Conservation (phyloP, 2,888 invertebrate species). For the Microctonus brassicae region DNA sequence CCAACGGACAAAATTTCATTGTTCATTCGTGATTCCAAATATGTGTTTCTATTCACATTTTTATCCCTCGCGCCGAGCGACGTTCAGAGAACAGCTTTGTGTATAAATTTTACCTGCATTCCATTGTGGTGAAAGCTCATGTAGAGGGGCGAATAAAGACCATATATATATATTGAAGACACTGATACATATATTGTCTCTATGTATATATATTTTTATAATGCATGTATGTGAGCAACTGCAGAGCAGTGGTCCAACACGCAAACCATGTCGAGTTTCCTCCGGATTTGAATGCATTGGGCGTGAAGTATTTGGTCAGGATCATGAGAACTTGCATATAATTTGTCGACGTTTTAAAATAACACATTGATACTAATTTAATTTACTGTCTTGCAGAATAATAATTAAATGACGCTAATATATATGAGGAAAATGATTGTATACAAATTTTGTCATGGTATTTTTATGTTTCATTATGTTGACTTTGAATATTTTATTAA, state of each 20-base stretch:
- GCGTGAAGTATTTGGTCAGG: conserved; percentile 51
- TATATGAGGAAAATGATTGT: neutral
- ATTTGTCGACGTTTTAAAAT: conserved; percentile 26
- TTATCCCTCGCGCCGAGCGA: conserved; percentile 7
- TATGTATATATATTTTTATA: neutral
- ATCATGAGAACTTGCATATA: conserved; percentile 55
- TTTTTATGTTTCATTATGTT: neutral
- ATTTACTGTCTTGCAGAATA: neutral
- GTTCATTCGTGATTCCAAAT: conserved; percentile 3
- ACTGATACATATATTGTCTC: neutral
- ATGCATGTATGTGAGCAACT: neutral
- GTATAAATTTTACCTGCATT: conserved; percentile 52
- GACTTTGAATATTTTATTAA: neutral
- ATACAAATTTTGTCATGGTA: neutral
- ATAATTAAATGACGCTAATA: neutral
- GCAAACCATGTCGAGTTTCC: conserved; percentile 38
- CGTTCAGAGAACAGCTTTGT: conserved; percentile 30
- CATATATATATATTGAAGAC: neutral
- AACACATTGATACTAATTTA: neutral
- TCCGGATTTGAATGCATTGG: conserved; percentile 53
- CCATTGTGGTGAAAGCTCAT: conserved; percentile 39
- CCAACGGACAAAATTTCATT: neutral
- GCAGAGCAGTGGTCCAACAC: too few species aligned
- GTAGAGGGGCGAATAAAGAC: conserved; percentile 44
- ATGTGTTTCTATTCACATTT: conserved; percentile 7